A percentile compares a stretch with the other conserved stretches of the same genome.
These are phyloP conservation scores for Nannobrachium achirus DNA, from an alignment of 2,113 vertebrate species.

Conservation along the genomic window DNA sequence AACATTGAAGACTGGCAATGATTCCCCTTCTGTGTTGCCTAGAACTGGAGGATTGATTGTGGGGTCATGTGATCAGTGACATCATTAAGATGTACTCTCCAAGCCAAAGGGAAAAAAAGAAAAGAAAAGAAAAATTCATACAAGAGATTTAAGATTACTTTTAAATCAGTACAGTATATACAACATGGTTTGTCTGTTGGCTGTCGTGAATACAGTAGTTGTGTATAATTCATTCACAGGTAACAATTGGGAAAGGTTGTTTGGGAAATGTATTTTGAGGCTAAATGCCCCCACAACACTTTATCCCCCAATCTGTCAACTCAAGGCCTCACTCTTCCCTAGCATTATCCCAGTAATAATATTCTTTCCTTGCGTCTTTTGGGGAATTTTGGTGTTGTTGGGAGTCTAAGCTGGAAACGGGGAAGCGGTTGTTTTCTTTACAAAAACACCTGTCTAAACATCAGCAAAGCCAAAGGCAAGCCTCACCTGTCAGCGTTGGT, in stretches of 20 bases:
- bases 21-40: too few species aligned
- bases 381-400: constrained; percentile 46
- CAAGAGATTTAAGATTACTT: too few species aligned
- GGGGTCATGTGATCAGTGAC: too few species aligned
- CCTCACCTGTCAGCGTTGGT: constrained; percentile 72
- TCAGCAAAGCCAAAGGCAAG: constrained; percentile 76
- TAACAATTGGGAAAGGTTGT: constrained; percentile 32
- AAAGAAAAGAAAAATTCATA: constrained; percentile 38
- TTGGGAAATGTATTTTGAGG: constrained; percentile 63
- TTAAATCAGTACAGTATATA: too few species aligned
- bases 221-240: constrained; percentile 39
- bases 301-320: constrained; percentile 60
- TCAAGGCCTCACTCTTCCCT: constrained; percentile 54
- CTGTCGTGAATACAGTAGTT: too few species aligned
- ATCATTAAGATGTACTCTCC: too few species aligned
- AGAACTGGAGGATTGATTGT: too few species aligned
- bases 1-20: too few species aligned
- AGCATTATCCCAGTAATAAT: constrained; percentile 57
- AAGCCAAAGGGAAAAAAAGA: constrained; percentile 31
- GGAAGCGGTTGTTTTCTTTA: constrained; percentile 78
- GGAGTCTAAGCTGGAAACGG: constrained; percentile 66
- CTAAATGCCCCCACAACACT: constrained; percentile 56
- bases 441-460: constrained; percentile 85
- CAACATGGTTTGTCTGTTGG: too few species aligned
- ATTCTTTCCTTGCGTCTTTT: constrained; percentile 67